phyloP scores from a whole-genome alignment of 2,888 invertebrate species.

The Arctia plantaginis region DNA sequence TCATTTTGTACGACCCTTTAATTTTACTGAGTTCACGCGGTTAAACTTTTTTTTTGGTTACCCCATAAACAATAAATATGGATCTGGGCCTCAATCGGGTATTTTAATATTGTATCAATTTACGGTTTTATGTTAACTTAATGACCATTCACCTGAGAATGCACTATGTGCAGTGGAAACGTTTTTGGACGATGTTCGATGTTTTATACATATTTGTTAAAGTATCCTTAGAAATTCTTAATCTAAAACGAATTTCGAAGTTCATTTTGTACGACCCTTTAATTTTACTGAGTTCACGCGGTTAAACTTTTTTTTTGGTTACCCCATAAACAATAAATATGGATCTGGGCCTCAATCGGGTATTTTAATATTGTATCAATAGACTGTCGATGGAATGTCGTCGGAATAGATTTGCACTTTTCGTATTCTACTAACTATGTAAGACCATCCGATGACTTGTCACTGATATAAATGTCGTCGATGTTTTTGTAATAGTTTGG shows the following conservation, averaged over 20 bases:
- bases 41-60: slow-evolving; percentile 27
- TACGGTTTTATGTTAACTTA: slow-evolving; percentile 60
- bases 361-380: no score
- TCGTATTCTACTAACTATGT: no score
- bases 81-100: no score
- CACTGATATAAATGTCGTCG: no score
- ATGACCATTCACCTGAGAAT: slow-evolving; percentile 48
- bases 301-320: slow-evolving; percentile 27
- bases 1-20: slow-evolving; percentile 27
- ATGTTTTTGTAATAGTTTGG: no score
- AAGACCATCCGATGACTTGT: no score
- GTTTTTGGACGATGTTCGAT: slow-evolving; percentile 30
- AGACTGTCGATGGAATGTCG: no score
- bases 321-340: slow-evolving; percentile 20
- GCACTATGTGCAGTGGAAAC: slow-evolving; percentile 47
- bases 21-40: slow-evolving; percentile 40
- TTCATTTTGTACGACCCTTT: slow-evolving; percentile 26
- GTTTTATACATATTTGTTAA: slow-evolving; percentile 40
- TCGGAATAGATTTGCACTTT: no score
- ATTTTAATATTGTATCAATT: no score
- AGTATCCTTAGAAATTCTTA: slow-evolving; percentile 37
- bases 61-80: slow-evolving; percentile 19
- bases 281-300: slow-evolving; percentile 41
- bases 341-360: no score
- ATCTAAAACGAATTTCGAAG: slow-evolving; percentile 33